Base-by-base conservation (phyloP, 1,140 invertebrate species). In the Zophobas atratus region DNA sequence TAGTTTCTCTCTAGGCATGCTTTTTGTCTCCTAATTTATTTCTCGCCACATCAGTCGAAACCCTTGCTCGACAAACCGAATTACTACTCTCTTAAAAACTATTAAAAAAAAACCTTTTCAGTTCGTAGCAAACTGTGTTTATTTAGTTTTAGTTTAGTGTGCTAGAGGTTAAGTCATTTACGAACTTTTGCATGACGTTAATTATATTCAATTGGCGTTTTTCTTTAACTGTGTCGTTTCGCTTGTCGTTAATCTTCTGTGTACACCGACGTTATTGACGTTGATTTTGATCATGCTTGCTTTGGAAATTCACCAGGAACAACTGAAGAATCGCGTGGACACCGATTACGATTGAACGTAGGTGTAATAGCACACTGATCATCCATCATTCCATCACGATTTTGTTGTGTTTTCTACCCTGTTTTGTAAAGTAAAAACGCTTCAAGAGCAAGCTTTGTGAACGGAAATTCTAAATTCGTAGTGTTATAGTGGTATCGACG, bases 321-420 rank as follows among this genome's bases (percentile, higher is more conserved):
- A 86, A 55, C 83, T 86, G 82, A 85, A 84, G 83, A 82, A 84
- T 60, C 85, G 84, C 75, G 85, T 86, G 75, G 85, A 86, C 55
- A 81, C 75, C 79, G 85, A 86, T 84, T 86, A 86, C 81, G 72
- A 84, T 56, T 86, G 57, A 77, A 70, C 71, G 32, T 51, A 41
- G 78, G 80, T 83, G 83, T 84, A 83, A 84, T 84, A 84, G 79
- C 83, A 83, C 79, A 83, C 83, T 82, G 81, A 82, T 83, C 51
- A 70, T 76, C 43, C 55, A 72, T 56, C 67, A 76, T 76, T 77
- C 41, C 36, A 74, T 51, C 70, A 70, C 33, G 53, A 35, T 72
- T 53, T 49, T 46, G 8, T 76, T 70, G 8, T 51, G 41, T 72
- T 72, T 72, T 72, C 49, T 41, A 57, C 51, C 20, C 51, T 79